Base-by-base conservation (phyloP, 2,113 vertebrate species). In the Arvicanthis niloticus region DNA sequence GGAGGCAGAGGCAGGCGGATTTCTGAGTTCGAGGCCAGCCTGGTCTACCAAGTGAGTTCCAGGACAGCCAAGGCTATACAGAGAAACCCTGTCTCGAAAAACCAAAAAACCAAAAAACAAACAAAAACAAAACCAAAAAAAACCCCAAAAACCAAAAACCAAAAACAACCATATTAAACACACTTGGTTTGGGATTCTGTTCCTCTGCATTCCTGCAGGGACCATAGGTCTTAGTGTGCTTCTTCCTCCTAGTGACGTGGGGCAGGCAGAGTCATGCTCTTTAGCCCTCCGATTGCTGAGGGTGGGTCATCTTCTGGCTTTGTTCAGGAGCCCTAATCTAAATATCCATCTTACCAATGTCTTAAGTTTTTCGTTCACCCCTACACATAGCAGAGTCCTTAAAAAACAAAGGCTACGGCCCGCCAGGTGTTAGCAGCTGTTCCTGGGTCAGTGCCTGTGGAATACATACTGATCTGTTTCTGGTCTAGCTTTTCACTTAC, bases 361-460 rank as follows among this genome's bases (percentile, higher is more conserved):
- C 24, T 48, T 51, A 51, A 62, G 40, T 13, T 24, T 60, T 77
- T 12, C 24, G 65, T 89, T 91, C 9, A 4, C 8, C 56, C 48
- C 21, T 70, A 13, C 34, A 48, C 31, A 78, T 8, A 75, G 45
- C 31, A 92, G 81, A 96, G 51, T 81, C 24, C 34, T 84, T 89
- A 24, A 7, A 77, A 68, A 81, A 62, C 40, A 58, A 85, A 73
- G 11, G 19, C 51, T 24, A 3, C 4, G 2, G 11, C n/a, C 17
- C 7, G 6, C 87, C 95, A 94, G 93, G 16, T 91, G 81, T 89
- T 78, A 82, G 77, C 86, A 68, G 89, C 95, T 96, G 93, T 40
- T 78, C 17, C n/a, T 3, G 1, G 37, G 75, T 51, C 75, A 84
- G 40, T n/a, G 12, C 37, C 22, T 12, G 22, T 22, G 58, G 37